Evolutionary conservation across 2,113 vertebrate species (phyloP), one percentile per base, ranked within the genome.

Genomic region (Crocuta crocuta): DNA sequence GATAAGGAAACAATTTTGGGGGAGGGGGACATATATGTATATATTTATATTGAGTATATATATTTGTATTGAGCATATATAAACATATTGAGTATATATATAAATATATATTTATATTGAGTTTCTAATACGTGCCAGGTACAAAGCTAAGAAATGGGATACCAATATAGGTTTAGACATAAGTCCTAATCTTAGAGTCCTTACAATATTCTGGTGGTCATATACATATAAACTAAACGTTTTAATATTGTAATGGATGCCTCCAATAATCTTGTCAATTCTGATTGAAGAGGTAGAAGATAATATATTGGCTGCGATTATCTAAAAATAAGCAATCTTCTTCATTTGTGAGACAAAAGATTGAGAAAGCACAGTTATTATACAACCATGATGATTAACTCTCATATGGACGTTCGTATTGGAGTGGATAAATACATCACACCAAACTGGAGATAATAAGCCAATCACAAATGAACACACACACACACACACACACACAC

Each of bases 251-350:
- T 92, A 58, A 71, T 63, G 17, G 95, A 76, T 65, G 66, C 1
- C 16, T 90, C 26, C 28, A 10, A 43, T 35, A 87, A 93, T 43
- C 11, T 79, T 78, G 2, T 66, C 58, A 93, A 50, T 66, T 63
- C 10, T 26, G 79, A 50, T 31, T 81, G 9, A 58, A 88, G 85
- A 95, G 9, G 55, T 5, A 95, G 61, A 88, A 78, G 15, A 31
- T 78, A 83, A 81, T 79, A 10, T 73, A 39, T 81, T 78, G 93
- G 31, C 13, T 81, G 7, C 35, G 74, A 16, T 85, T 16, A 70
- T 79, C 35, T 73, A 85, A 97, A 94, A 85, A 86, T 68, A 96
- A 86, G 3, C 28, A 86, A 79, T 33, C 10, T 50, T 87, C 74
- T 83, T 97, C 10, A 28, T 31, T 63, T 65, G 33, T 92, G 63